Percentiles rank a stretch among this genome's conserved stretches.
phyloP scores from a whole-genome alignment of 2,888 invertebrate species.

The Nudaria mundana region DNA sequence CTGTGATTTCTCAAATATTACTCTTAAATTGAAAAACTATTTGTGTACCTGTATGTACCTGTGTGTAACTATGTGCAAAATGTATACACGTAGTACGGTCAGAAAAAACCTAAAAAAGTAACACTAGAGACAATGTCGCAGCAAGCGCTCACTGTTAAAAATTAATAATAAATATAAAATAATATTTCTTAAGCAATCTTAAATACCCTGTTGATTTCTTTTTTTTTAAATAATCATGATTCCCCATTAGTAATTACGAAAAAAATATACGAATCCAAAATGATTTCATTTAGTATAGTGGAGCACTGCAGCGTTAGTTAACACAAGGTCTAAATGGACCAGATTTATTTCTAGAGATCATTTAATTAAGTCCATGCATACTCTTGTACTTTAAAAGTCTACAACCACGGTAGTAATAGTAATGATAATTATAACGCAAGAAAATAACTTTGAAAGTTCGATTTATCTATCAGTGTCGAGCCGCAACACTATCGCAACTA shows the following conservation, averaged over 20 bases:
- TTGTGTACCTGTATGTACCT: too few species aligned
- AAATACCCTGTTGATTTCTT: conserved; percentile 80
- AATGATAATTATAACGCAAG: background rate
- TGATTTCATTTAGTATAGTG: conserved; percentile 33
- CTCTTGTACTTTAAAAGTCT: conserved; percentile 3
- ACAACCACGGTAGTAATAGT: conserved; percentile 4
- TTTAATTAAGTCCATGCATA: conserved; percentile 17
- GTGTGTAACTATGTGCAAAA: background rate
- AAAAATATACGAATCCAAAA: conserved; percentile 35
- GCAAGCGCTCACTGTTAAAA: conserved; percentile 44
- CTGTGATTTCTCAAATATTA: too few species aligned
- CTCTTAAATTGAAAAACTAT: too few species aligned
- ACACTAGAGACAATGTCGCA: conserved; percentile 52
- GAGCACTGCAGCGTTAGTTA: too few species aligned
- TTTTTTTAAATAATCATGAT: conserved; percentile 55
- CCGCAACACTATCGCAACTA: conserved; percentile 21
- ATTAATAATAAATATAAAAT: conserved; percentile 74
- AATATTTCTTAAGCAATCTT: conserved; percentile 78
- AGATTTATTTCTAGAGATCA: conserved; percentile 36
- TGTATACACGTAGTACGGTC: conserved; percentile 16
- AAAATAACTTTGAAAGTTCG: conserved; percentile 2
- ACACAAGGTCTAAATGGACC: conserved; percentile 24
- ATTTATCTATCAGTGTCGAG: conserved; percentile 2
- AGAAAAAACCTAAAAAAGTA: conserved; percentile 40
- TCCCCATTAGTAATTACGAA: conserved; percentile 52